Percentiles rank a stretch among this genome's conserved stretches.
These are phyloP conservation scores for Valencia hispanica DNA, from an alignment of 2,797 vertebrate species.

Conservation along the genomic window DNA sequence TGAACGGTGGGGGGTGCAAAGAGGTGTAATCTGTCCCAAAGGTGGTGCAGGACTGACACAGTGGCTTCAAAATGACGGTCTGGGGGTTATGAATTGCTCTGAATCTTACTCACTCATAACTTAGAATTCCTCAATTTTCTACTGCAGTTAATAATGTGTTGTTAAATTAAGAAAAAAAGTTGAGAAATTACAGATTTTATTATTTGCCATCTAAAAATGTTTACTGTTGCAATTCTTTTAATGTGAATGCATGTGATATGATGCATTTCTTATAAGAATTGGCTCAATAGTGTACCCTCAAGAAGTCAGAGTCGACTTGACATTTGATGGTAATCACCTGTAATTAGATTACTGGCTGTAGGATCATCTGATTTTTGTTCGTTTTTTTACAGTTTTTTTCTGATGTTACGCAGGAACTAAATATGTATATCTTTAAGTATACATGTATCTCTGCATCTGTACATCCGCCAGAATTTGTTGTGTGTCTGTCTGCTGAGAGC, in stretches of 20 bases:
- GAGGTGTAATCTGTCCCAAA: slow-evolving; percentile 34
- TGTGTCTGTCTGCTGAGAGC: slow-evolving; percentile 11
- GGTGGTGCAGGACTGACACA: slow-evolving; percentile 3
- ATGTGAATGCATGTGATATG: neutral
- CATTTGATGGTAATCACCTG: neutral
- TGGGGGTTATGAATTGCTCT: neutral
- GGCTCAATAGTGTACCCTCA: neutral
- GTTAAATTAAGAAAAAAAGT: neutral
- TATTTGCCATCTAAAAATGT: neutral
- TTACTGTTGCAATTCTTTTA: neutral
- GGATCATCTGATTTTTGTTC: neutral
- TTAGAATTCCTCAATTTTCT: neutral
- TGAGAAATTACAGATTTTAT: neutral
- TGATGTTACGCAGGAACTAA: neutral
- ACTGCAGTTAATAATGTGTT: neutral
- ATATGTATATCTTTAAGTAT: neutral
- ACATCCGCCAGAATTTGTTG: neutral
- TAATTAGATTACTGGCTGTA: neutral
- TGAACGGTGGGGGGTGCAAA: slow-evolving; percentile 22
- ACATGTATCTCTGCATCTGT: slow-evolving; percentile 12
- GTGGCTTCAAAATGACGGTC: slow-evolving; percentile 17
- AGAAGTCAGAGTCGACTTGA: neutral
- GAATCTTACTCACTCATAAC: neutral
- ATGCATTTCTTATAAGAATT: neutral
- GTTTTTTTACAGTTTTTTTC: too few relatives aligned